These are phyloP conservation scores for Gavialis gangeticus DNA, from an alignment of 2,113 vertebrate genomes.

Conservation along the genomic window DNA sequence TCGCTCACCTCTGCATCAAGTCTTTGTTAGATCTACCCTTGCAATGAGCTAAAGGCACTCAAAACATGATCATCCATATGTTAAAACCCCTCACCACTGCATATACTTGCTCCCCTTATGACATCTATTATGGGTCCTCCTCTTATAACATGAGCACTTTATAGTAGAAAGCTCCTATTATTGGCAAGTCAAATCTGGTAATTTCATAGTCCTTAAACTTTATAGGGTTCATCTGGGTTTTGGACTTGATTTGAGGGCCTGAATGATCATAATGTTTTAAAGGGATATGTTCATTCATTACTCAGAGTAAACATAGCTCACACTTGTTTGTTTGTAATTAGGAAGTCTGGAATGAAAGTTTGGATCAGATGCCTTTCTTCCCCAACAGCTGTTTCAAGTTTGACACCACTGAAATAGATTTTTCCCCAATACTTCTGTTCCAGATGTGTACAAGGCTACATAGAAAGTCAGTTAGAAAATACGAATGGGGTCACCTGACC, in stretches of 20 bases:
- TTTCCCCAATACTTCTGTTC: neutral
- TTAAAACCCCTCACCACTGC: no score
- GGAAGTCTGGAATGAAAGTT: neutral
- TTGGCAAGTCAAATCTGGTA: no score
- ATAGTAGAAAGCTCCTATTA: neutral
- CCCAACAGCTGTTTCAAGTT: neutral
- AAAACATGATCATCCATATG: no score
- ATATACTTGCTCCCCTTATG: neutral
- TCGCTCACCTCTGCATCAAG: neutral
- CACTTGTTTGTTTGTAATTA: neutral
- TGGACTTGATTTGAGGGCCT: no score
- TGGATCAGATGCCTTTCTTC: neutral
- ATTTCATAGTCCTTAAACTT: no score
- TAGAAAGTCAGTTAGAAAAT: neutral
- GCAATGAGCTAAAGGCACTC: no score
- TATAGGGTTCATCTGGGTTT: no score
- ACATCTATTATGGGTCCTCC: neutral
- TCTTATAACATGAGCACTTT: neutral
- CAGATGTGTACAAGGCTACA: fast-evolving
- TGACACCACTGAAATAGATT: neutral
- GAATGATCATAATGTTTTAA: neutral
- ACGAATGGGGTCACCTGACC: no score
- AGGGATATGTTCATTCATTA: neutral
- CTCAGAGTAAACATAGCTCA: neutral
- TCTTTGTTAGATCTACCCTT: neutral